These are phyloP conservation scores for Hippocampus barbouri DNA, from an alignment of 2,113 vertebrate genomes.

Conservation along the genomic window DNA sequence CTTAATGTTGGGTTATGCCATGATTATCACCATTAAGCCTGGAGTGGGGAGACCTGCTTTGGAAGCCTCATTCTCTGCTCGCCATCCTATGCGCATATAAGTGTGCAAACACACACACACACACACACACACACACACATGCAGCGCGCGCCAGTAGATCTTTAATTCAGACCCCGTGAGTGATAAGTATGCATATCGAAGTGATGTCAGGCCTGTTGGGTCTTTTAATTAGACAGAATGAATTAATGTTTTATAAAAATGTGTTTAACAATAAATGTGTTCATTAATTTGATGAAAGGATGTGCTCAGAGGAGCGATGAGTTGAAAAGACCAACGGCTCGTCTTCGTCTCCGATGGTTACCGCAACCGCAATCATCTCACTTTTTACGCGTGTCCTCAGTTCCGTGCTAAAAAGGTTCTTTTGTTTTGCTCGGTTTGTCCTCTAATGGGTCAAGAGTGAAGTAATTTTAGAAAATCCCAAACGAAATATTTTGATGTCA, in stretches of 20 bases:
- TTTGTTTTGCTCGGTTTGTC: slow-evolving; percentile 24
- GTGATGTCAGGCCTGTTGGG: slow-evolving; percentile 67
- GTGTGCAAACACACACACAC: slow-evolving; percentile 15
- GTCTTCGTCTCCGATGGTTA: slow-evolving; percentile 49
- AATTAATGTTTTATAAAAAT: slow-evolving; percentile 76
- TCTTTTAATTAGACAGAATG: slow-evolving; percentile 76
- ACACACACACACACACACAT: slow-evolving; percentile 21
- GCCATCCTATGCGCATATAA: slow-evolving; percentile 28
- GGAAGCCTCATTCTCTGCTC: slow-evolving; percentile 54
- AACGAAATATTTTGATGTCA: too few species aligned
- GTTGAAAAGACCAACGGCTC: slow-evolving; percentile 63
- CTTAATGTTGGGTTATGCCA: slow-evolving; percentile 70
- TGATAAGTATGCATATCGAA: slow-evolving; percentile 79
- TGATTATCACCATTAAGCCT: slow-evolving; percentile 70
- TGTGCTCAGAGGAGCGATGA: slow-evolving; percentile 68
- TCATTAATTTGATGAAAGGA: slow-evolving; percentile 73
- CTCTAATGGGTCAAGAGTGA: slow-evolving; percentile 1
- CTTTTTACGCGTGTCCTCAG: slow-evolving; percentile 17
- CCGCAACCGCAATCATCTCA: slow-evolving; percentile 31
- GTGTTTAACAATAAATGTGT: slow-evolving; percentile 77
- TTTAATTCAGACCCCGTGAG: slow-evolving; percentile 75
- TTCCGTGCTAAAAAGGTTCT: slow-evolving; percentile 5
- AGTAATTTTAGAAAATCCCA: too few species aligned
- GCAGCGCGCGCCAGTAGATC: slow-evolving; percentile 43
- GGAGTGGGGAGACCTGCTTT: slow-evolving; percentile 67